These are phyloP conservation scores for Luehdorfia chinensis DNA, from an alignment of 1,140 invertebrate species.

Conservation along the genomic window DNA sequence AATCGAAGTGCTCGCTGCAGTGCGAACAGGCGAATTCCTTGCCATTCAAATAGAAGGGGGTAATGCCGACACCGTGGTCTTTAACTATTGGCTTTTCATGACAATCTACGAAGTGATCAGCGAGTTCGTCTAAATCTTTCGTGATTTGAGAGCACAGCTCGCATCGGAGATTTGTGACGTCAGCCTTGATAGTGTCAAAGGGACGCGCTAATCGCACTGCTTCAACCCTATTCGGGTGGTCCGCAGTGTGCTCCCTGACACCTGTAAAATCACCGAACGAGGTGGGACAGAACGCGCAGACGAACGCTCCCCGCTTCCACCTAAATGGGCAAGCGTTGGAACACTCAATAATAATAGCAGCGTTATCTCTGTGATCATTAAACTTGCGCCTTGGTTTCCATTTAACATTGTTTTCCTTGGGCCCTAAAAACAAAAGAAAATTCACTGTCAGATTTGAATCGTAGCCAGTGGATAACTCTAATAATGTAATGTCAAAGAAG, in stretches of 20 bases:
- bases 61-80: slow-evolving; percentile 45
- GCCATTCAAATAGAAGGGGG: slow-evolving; percentile 44
- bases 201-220: slow-evolving; percentile 38
- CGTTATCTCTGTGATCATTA: slow-evolving; percentile 65
- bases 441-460: slow-evolving; percentile 37
- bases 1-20: slow-evolving; percentile 48
- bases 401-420: slow-evolving; percentile 38
- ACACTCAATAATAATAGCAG: slow-evolving; percentile 54
- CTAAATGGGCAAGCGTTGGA: slow-evolving; percentile 63
- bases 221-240: slow-evolving; percentile 45
- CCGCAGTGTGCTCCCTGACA: slow-evolving; percentile 35
- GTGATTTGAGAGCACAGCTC: slow-evolving; percentile 39
- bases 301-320: slow-evolving; percentile 53
- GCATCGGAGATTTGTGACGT: slow-evolving; percentile 49
- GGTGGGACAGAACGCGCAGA: slow-evolving; percentile 49
- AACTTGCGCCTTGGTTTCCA: slow-evolving; percentile 58
- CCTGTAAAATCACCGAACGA: slow-evolving; percentile 49
- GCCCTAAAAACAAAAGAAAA: slow-evolving; percentile 65
- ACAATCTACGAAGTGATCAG: slow-evolving; percentile 40
- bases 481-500: too few relatives aligned
- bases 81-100: slow-evolving; percentile 48
- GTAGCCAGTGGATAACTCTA: too few relatives aligned
- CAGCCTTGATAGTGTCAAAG: slow-evolving; percentile 51
- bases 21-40: slow-evolving; percentile 47
- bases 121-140: slow-evolving; percentile 39